Evolutionary conservation across 1,140 invertebrate genomes (phyloP).

Genomic region (Ceratosolen solmsi): DNA sequence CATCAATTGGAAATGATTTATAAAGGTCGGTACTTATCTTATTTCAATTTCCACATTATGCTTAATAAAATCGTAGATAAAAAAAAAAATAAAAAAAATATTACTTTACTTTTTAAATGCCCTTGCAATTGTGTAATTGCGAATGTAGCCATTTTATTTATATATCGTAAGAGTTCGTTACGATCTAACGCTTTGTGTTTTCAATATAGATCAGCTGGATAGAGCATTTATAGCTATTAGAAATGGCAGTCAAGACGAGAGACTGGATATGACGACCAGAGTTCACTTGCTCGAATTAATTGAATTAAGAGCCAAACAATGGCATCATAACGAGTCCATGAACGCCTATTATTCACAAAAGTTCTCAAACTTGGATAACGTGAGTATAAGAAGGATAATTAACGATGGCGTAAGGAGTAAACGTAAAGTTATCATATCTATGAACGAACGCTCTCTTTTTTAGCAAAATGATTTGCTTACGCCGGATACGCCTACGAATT

Average conservation of each 20-base stretch:
- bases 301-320: slow-evolving; percentile 89
- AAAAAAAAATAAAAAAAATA: too few relatives aligned
- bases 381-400: slow-evolving; percentile 61
- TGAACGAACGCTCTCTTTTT: slow-evolving; percentile 25
- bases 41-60: background rate
- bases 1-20: slow-evolving; percentile 82
- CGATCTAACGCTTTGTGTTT: too few relatives aligned
- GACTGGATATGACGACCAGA: slow-evolving; percentile 85
- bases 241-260: slow-evolving; percentile 86
- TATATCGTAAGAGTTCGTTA: too few relatives aligned
- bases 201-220: slow-evolving; percentile 76
- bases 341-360: slow-evolving; percentile 88
- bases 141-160: too few relatives aligned
- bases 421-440: background rate
- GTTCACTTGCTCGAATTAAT: slow-evolving; percentile 90
- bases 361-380: slow-evolving; percentile 80
- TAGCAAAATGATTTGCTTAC: slow-evolving; percentile 58
- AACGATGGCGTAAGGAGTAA: too few relatives aligned
- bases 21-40: slow-evolving; percentile 75
- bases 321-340: slow-evolving; percentile 86
- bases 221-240: slow-evolving; percentile 87
- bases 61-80: too few relatives aligned
- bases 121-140: too few relatives aligned
- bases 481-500: slow-evolving; percentile 64
- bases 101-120: too few relatives aligned